phyloP scores from a whole-genome alignment of 1,140 invertebrate species.

The Zaprionus davidi region DNA sequence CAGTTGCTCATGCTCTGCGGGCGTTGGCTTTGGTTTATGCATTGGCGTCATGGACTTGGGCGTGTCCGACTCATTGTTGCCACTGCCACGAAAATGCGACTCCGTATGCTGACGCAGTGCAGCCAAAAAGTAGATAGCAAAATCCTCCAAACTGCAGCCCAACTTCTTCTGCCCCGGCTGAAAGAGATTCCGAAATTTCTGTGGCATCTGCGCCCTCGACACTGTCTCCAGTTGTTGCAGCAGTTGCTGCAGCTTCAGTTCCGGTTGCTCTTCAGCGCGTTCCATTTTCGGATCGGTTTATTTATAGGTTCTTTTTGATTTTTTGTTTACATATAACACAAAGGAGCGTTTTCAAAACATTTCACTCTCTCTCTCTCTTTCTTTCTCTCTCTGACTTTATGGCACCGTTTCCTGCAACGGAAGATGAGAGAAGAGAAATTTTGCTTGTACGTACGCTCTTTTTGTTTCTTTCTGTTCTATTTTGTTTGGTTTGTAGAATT shows the following conservation, averaged over 20 bases:
- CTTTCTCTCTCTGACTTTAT: slow-evolving; percentile 37
- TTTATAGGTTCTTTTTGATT: slow-evolving; percentile 12
- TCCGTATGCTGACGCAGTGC: slow-evolving; percentile 70
- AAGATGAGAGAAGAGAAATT: slow-evolving; percentile 79
- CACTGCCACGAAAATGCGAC: slow-evolving; percentile 48
- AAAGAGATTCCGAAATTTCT: slow-evolving; percentile 48
- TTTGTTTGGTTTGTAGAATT: slow-evolving; percentile 18
- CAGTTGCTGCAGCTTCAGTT: slow-evolving; percentile 50
- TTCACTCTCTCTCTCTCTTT: slow-evolving; percentile 46
- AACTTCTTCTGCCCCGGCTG: neutral
- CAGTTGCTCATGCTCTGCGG: slow-evolving; percentile 4
- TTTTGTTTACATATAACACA: slow-evolving; percentile 27
- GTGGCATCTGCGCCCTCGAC: slow-evolving; percentile 37
- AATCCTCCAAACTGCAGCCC: slow-evolving; percentile 68
- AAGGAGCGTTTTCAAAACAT: slow-evolving; percentile 36
- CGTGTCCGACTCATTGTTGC: slow-evolving; percentile 46
- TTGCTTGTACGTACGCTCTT: slow-evolving; percentile 75
- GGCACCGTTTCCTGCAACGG: slow-evolving; percentile 69
- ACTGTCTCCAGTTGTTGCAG: slow-evolving; percentile 47
- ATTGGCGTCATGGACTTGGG: slow-evolving; percentile 63
- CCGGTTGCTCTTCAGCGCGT: slow-evolving; percentile 32
- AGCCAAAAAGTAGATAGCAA: slow-evolving; percentile 74
- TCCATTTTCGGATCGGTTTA: slow-evolving; percentile 14
- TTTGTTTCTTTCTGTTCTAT: slow-evolving; percentile 44
- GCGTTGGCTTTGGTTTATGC: slow-evolving; percentile 20